These are phyloP conservation scores for Silvanus unidentatus DNA, from an alignment of 2,888 invertebrate genomes.

Conservation along the genomic window DNA sequence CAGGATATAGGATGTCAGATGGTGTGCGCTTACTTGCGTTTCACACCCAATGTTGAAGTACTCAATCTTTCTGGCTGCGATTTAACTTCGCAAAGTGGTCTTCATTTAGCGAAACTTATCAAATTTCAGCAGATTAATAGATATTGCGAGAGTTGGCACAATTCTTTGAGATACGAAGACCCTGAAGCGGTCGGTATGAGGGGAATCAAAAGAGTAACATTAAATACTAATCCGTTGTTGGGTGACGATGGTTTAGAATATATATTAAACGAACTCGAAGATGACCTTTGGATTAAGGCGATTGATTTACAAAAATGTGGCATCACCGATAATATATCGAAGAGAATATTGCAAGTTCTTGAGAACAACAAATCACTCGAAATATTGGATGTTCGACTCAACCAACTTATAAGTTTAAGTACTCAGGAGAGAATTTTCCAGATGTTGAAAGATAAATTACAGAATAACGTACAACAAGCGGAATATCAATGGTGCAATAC, in stretches of 20 bases:
- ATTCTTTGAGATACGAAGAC: constrained; percentile 69
- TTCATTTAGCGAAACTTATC: constrained; percentile 60
- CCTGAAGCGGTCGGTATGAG: constrained; percentile 68
- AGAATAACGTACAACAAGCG: constrained; percentile 27
- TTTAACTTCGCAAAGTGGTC: constrained; percentile 57
- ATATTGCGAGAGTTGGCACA: constrained; percentile 76
- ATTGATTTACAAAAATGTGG: constrained; percentile 72
- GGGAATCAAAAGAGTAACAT: constrained; percentile 62
- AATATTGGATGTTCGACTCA: constrained; percentile 63
- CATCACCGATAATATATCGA: constrained; percentile 57
- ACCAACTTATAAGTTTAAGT: constrained; percentile 39
- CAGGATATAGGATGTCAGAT: constrained; percentile 68
- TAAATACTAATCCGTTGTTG: constrained; percentile 64
- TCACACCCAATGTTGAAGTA: constrained; percentile 60
- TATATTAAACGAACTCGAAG: constrained; percentile 63
- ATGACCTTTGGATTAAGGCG: constrained; percentile 77
- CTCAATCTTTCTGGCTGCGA: constrained; percentile 67
- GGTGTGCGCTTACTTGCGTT: constrained; percentile 62
- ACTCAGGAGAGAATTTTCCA: constrained; percentile 38
- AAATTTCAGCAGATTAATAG: constrained; percentile 54
- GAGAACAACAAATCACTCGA: constrained; percentile 60
- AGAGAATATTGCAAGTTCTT: constrained; percentile 55
- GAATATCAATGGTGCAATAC: constrained; percentile 42
- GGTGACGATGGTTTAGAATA: constrained; percentile 58
- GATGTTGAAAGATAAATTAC: constrained; percentile 35